A percentile compares a stretch with the other conserved stretches of the same genome.
Conservation (phyloP, 1,140 invertebrate genomes). For the Philopotamus ludificatus region DNA sequence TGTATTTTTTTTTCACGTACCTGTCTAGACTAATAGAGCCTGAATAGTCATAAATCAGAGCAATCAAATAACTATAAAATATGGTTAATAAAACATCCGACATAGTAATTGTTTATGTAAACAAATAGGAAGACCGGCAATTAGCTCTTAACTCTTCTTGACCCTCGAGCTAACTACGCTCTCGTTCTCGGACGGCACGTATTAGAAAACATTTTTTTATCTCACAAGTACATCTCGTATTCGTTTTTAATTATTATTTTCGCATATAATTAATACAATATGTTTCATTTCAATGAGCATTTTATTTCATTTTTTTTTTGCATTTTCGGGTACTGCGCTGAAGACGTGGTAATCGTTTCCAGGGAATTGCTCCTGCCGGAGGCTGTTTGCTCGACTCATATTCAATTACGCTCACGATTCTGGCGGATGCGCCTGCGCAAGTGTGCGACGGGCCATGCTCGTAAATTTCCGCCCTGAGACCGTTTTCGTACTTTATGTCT, state of each 20-base stretch:
- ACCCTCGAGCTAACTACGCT: conserved; percentile 13
- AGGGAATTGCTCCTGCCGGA: conserved; percentile 21
- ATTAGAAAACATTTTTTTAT: conserved; percentile 5
- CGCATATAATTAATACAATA: no score
- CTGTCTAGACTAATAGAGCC: conserved; percentile 23
- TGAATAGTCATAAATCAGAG: conserved; percentile 35
- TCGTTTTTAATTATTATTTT: no score
- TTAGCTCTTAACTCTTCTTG: conserved; percentile 34
- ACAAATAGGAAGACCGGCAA: conserved; percentile 41
- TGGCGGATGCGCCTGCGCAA: background rate
- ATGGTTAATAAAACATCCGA: conserved; percentile 29
- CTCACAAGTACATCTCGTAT: no score
- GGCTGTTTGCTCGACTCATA: conserved; percentile 41
- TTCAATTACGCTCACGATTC: conserved; percentile 41
- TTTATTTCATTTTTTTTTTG: no score
- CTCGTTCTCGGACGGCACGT: background rate
- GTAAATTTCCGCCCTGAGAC: background rate
- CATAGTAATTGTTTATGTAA: conserved; percentile 42
- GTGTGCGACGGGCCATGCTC: background rate
- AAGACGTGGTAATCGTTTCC: conserved; percentile 35
- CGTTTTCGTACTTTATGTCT: background rate
- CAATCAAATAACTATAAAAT: conserved; percentile 40
- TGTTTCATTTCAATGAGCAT: no score
- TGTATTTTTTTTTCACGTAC: background rate
- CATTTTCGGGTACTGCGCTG: no score